Conservation (phyloP, 2,888 invertebrate genomes). For the Rugalucina vietnamica region DNA sequence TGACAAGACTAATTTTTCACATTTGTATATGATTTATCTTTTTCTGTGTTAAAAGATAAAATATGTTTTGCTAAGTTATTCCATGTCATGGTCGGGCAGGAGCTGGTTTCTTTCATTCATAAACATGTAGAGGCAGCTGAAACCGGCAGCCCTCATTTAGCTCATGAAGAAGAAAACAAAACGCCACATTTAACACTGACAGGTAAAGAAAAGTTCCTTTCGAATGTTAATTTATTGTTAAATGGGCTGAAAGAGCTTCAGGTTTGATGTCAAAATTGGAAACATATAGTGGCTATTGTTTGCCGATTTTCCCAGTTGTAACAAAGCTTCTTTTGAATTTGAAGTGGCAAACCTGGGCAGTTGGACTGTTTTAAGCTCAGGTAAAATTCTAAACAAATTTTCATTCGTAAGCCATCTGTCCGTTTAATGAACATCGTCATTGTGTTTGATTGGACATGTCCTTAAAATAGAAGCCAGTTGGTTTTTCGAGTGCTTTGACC, state of each 20-base stretch:
- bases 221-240: slow-evolving; percentile 5
- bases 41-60: too few relatives aligned
- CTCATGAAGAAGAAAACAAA: background rate
- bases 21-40: too few relatives aligned
- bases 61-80: too few relatives aligned
- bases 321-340: background rate
- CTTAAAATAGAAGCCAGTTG: slow-evolving; percentile 13
- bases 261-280: slow-evolving; percentile 12
- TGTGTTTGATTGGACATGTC: background rate
- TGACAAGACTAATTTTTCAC: too few relatives aligned
- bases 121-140: background rate
- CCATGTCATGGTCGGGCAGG: background rate
- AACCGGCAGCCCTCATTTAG: background rate
- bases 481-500: slow-evolving; percentile 30
- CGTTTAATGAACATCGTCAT: background rate
- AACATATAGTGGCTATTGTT: slow-evolving; percentile 6
- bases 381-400: slow-evolving; percentile 10
- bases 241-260: background rate
- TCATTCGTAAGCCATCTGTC: background rate
- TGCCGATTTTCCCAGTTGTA: slow-evolving; percentile 4
- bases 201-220: background rate
- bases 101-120: background rate
- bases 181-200: background rate
- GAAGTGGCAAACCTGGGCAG: background rate
- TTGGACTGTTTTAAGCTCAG: slow-evolving; percentile 7